These are phyloP conservation scores for Xanthia togata DNA, from an alignment of 2,888 invertebrate genomes.

Conservation along the genomic window DNA sequence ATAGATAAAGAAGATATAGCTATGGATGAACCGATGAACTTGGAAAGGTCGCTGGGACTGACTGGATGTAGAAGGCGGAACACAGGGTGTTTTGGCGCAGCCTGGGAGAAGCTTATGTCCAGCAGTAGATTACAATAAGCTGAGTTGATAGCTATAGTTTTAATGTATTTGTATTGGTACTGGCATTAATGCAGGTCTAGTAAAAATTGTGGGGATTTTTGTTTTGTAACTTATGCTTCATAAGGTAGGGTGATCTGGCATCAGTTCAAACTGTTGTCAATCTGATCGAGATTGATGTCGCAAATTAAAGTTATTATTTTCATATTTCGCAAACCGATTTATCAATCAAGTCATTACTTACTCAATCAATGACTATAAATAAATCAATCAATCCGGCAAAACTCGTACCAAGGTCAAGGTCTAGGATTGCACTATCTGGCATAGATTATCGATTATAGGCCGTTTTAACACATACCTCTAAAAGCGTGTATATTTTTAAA, in stretches of 20 bases:
- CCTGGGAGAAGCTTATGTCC: no score
- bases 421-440: background rate
- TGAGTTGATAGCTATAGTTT: no score
- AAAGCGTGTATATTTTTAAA: background rate
- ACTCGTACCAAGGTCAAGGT: background rate
- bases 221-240: background rate
- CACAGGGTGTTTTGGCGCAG: no score
- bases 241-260: background rate
- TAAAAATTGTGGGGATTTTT: background rate
- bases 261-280: slow-evolving; percentile 11
- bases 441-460: no score
- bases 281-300: slow-evolving; percentile 1
- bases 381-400: no score
- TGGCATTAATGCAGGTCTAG: background rate
- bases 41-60: no score
- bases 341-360: background rate
- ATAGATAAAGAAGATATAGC: no score
- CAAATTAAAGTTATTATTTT: background rate
- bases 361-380: background rate
- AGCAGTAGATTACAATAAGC: no score
- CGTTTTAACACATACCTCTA: background rate
- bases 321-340: background rate
- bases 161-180: background rate
- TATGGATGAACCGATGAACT: no score
- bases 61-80: no score